These are phyloP conservation scores for Monodelphis domestica DNA, from an alignment of 2,797 vertebrate genomes.

Conservation along the genomic window DNA sequence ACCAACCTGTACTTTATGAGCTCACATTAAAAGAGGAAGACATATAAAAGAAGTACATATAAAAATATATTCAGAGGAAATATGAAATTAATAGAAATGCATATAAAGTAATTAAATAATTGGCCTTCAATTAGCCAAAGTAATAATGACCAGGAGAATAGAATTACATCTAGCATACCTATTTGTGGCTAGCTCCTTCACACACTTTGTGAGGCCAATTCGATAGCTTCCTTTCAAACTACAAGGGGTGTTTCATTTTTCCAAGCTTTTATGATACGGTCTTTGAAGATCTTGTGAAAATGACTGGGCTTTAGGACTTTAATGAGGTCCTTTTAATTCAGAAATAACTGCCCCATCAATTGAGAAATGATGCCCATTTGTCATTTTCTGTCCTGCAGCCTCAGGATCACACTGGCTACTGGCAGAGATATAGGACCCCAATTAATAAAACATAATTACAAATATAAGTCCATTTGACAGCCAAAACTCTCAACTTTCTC, in stretches of 20 bases:
- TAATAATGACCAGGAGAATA: background rate
- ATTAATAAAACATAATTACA: constrained; percentile 54
- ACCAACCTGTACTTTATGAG: background rate
- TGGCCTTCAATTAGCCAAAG: background rate
- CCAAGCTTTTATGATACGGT: constrained; percentile 3
- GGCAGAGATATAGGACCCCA: constrained; percentile 46
- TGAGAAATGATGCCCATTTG: constrained; percentile 67
- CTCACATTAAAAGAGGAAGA: background rate
- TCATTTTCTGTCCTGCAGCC: constrained; percentile 63
- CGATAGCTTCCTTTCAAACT: background rate
- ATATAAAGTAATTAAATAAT: background rate
- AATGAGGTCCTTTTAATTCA: constrained; percentile 52
- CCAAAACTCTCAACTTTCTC: background rate
- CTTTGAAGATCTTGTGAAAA: constrained; percentile 36
- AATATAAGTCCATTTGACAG: background rate
- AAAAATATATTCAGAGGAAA: background rate
- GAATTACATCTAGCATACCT: background rate
- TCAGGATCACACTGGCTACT: constrained; percentile 42
- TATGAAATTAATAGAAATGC: background rate
- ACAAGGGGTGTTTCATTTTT: background rate
- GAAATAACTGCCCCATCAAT: constrained; percentile 60
- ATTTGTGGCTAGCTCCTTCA: background rate
- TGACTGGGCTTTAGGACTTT: constrained; percentile 39
- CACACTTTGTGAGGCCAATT: background rate
- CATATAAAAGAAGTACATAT: background rate